phyloP scores from a whole-genome alignment of 1,140 invertebrate species.

The Halictus rubicundus region DNA sequence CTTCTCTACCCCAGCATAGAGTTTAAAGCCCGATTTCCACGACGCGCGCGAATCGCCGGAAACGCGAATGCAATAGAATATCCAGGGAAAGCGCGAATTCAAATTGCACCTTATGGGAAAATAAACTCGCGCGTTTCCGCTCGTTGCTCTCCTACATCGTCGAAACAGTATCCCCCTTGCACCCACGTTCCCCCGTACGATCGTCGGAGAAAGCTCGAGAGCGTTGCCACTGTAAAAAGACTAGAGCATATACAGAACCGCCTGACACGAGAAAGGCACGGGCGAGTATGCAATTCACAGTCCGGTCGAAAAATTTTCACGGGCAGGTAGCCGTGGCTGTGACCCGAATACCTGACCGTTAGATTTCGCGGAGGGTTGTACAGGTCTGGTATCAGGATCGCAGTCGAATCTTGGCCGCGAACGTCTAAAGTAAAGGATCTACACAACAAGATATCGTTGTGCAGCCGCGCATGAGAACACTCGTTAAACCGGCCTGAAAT shows the following conservation, averaged over 20 bases:
- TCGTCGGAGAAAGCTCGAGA: background rate
- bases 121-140: background rate
- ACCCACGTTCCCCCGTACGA: background rate
- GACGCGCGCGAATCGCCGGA: background rate
- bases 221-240: background rate
- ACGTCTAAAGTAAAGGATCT: too few relatives aligned
- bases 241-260: background rate
- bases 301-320: slow-evolving; percentile 16
- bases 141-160: background rate
- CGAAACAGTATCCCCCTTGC: accelerated
- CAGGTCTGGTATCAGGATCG: background rate
- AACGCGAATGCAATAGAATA: background rate
- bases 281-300: background rate
- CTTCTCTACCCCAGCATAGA: too few relatives aligned
- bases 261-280: background rate
- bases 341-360: slow-evolving; percentile 26
- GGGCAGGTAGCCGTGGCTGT: background rate
- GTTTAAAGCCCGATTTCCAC: slow-evolving; percentile 6
- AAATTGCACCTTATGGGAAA: background rate
- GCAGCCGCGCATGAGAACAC: slow-evolving; percentile 31
- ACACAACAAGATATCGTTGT: background rate
- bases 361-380: slow-evolving; percentile 1
- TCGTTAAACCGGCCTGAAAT: slow-evolving; percentile 45
- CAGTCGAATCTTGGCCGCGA: background rate
- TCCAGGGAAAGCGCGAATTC: slow-evolving; percentile 15